phyloP scores from a whole-genome alignment of 2,888 invertebrate species.

The Cephus pygmeus region DNA sequence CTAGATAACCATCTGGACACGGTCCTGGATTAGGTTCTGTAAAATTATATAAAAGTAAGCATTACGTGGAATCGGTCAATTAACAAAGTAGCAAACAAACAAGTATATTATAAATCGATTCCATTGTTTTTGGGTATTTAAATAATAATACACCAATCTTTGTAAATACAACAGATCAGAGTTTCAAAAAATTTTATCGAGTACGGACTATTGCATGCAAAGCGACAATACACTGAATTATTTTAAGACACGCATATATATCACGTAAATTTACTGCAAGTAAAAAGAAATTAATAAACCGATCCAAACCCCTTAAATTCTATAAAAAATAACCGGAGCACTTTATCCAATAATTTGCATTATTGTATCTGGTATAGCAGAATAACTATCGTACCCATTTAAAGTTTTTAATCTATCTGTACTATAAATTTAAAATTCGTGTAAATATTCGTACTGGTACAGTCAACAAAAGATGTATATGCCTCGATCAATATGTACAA shows the following conservation, averaged over 20 bases:
- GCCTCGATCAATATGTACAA: neutral
- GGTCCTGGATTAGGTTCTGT: constrained; percentile 89
- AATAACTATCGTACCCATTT: neutral
- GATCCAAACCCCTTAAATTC: neutral
- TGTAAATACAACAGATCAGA: neutral
- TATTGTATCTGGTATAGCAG: neutral
- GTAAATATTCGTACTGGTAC: neutral
- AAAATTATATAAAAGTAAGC: constrained; percentile 17
- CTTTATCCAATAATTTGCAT: neutral
- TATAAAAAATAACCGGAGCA: neutral
- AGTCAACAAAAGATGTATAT: neutral
- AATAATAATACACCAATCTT: neutral
- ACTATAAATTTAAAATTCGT: neutral
- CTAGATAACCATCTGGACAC: constrained; percentile 91
- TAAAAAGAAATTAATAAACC: neutral
- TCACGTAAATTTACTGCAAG: too few relatives aligned
- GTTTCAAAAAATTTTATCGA: neutral
- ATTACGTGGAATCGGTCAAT: neutral
- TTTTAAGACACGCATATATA: neutral
- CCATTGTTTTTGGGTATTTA: neutral
- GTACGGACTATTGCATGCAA: neutral
- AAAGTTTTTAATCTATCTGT: neutral
- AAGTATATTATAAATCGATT: neutral
- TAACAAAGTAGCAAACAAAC: neutral
- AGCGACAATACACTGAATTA: neutral